Percentiles rank a stretch among this genome's conserved stretches.
Evolutionary conservation across 2,888 invertebrate species (phyloP).

Genomic region (Fissipunctia ypsillon): DNA sequence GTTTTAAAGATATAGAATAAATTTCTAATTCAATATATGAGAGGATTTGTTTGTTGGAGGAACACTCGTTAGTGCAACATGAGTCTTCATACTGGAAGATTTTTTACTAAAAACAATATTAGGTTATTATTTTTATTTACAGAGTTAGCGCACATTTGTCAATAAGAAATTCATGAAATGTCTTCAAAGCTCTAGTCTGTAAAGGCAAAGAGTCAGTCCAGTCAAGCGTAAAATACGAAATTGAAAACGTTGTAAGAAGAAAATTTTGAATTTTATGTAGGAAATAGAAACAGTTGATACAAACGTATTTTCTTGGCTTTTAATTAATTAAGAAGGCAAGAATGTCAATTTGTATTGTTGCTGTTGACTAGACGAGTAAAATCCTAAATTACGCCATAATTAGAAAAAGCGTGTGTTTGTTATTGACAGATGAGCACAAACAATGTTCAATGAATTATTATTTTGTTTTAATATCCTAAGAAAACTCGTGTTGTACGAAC

Average conservation of each 20-base stretch:
- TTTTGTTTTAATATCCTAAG: slow-evolving; percentile 30
- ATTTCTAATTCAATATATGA: slow-evolving; percentile 58
- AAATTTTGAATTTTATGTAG: not conserved
- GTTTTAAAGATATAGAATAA: slow-evolving; percentile 54
- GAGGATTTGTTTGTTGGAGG: slow-evolving; percentile 46
- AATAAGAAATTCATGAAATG: slow-evolving; percentile 19
- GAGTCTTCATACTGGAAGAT: slow-evolving; percentile 26
- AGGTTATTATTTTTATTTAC: slow-evolving; percentile 36
- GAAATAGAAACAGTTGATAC: not conserved
- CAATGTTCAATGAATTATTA: slow-evolving; percentile 28
- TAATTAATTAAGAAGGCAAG: slow-evolving; percentile 7
- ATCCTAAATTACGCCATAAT: not conserved
- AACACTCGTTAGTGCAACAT: slow-evolving; percentile 32
- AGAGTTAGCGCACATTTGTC: slow-evolving; percentile 23
- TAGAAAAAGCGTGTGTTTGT: not conserved
- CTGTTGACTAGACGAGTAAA: not conserved
- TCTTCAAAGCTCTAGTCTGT: slow-evolving; percentile 9
- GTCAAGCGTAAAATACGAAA: not conserved
- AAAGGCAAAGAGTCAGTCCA: not conserved
- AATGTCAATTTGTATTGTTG: slow-evolving; percentile 9
- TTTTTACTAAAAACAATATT: slow-evolving; percentile 20
- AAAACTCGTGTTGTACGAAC: slow-evolving; percentile 42
- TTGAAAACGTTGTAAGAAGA: not conserved
- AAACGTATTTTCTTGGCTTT: slow-evolving; percentile 4
- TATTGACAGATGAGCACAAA: slow-evolving; percentile 28